Evolutionary conservation across 2,888 invertebrate species (phyloP), one percentile per base, ranked within the genome.

Genomic region (Hartigia nigra): DNA sequence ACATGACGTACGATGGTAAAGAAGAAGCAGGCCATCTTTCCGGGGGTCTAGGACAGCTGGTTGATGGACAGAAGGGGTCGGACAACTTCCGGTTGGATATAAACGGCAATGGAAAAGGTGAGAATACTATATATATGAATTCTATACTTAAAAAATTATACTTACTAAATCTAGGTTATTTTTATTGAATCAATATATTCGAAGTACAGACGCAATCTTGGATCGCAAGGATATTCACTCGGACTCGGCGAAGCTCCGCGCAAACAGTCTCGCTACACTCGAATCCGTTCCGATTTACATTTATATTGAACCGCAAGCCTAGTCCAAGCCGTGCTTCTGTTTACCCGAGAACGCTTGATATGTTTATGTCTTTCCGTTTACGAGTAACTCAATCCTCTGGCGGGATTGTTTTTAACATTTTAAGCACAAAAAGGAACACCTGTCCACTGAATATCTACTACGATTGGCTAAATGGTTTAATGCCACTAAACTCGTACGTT

Each of bases 11-110:
- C 92, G 97, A 97, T 91, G 96, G 96, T 74, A 92, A 92, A 79
- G 94, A 95, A 86, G 94, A 94, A 87, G 93, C 92, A 80, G 94
- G 94, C 85, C 93, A 93, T 83, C 93, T 95, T 84, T 93, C 93
- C 81, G 94, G 95, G 77, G 97, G 97, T 31, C 92, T 97, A 78
- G 97, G 97, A 78, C 96, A 96, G 91, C 93, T 97, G 87, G 94
- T 95, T 76, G 96, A 97, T 91, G 96, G 96, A 31, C 94, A 95
- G 86, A 94, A 94, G 88, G 96, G 96, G 81, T 93, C 94, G 84
- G 95, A 95, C 89, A 96, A 96, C 92, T 96, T 96, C 92, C 93
- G 94, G 84, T 92, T 94, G 80, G 95, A 95, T 90, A 92, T 93
- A 84, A 93, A 94, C 86, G 95, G 94, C 84, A 93, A 94, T 88